These are phyloP conservation scores for Acanthosepion pharaonis DNA, from an alignment of 2,888 invertebrate species.

Conservation along the genomic window DNA sequence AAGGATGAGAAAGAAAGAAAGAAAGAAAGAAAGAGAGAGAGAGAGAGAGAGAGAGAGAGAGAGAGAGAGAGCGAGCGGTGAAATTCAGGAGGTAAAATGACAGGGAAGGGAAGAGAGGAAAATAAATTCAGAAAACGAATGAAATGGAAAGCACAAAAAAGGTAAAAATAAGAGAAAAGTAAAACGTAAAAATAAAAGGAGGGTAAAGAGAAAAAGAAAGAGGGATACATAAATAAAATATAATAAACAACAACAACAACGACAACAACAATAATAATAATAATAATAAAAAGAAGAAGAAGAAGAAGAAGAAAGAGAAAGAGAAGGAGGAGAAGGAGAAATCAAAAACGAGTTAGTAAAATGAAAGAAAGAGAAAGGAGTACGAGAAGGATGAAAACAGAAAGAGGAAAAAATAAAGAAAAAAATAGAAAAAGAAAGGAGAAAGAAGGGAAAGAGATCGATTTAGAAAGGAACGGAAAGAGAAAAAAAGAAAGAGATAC, in stretches of 20 bases:
- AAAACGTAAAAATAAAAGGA: not conserved
- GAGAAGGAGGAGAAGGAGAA: not conserved
- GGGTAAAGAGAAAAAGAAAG: not conserved
- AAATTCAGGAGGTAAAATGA: not conserved
- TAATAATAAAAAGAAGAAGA: not conserved
- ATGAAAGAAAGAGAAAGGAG: not conserved
- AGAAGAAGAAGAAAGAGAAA: not conserved
- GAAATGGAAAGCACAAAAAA: not conserved
- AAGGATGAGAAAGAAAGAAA: no score
- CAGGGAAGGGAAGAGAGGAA: not conserved
- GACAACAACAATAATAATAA: not conserved
- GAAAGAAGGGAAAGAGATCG: no score
- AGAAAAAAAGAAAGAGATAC: no score
- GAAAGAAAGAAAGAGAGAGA: no score
- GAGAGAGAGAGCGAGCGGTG: not conserved
- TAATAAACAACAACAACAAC: no score
- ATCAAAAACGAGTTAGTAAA: no score
- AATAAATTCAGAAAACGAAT: not conserved
- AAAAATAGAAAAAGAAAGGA: no score
- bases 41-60: no score
- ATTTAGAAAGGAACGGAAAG: no score
- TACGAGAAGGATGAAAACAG: no score
- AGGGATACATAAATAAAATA: not conserved
- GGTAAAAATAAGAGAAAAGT: not conserved
- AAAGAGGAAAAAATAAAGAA: no score